Percentiles rank a stretch among this genome's conserved stretches.
phyloP scores from a whole-genome alignment of 2,888 invertebrate genomes.

The Vannuccia rotundouncinata region DNA sequence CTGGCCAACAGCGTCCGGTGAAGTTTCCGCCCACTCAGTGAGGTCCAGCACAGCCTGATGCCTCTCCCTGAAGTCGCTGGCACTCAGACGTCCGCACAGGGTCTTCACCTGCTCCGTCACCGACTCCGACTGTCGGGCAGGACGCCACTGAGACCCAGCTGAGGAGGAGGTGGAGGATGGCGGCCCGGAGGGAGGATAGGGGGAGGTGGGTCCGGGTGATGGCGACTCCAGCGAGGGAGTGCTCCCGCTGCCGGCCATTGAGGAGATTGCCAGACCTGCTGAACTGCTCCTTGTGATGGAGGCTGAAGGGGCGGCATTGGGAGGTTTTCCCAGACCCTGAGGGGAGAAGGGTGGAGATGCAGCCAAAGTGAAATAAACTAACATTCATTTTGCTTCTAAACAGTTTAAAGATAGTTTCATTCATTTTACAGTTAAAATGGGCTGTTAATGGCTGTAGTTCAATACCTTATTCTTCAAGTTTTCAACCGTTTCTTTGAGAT shows the following conservation, averaged over 20 bases:
- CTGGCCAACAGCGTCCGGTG: not conserved
- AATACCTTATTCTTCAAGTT: too few species aligned
- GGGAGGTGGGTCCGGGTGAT: not conserved
- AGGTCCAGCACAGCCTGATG: not conserved
- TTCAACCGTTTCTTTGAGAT: too few species aligned
- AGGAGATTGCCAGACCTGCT: too few species aligned
- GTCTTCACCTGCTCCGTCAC: not conserved
- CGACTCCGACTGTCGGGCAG: not conserved
- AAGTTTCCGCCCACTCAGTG: not conserved
- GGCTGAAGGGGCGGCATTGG: not conserved
- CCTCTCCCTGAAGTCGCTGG: not conserved
- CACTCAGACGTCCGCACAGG: not conserved
- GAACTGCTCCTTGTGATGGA: not conserved
- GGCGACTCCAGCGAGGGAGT: not conserved
- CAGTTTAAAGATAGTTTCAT: too few species aligned
- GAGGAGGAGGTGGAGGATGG: too few species aligned
- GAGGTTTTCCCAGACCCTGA: not conserved
- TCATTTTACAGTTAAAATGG: too few species aligned
- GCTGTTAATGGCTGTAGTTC: too few species aligned
- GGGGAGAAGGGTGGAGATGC: too few species aligned
- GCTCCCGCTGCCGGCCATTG: too few species aligned
- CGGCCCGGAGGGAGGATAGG: not conserved
- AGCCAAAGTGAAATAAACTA: too few species aligned
- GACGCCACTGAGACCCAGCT: too few species aligned
- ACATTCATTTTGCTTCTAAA: too few species aligned